Percentiles rank a stretch among this genome's conserved stretches.
phyloP scores from a whole-genome alignment of 2,113 vertebrate genomes.

The Pseudorasbora parva region DNA sequence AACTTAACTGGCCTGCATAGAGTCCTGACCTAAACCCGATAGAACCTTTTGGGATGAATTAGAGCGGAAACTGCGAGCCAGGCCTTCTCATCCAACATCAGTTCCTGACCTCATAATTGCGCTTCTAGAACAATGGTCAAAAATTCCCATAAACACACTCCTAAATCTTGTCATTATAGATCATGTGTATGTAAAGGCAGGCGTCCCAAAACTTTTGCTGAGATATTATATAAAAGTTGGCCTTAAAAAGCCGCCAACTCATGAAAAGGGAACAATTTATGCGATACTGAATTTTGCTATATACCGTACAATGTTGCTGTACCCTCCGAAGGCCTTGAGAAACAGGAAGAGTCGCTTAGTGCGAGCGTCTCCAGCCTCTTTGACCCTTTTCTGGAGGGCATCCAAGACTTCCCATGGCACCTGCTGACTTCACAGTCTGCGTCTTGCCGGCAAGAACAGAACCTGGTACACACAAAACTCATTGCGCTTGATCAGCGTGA shows the following conservation, averaged over 20 bases:
- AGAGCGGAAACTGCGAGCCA: too few relatives aligned
- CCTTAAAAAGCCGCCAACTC: background rate
- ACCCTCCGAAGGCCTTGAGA: background rate
- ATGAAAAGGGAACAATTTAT: background rate
- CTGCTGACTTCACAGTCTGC: slow-evolving; percentile 76
- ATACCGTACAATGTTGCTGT: background rate
- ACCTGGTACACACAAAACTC: slow-evolving; percentile 57
- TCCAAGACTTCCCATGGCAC: slow-evolving; percentile 72
- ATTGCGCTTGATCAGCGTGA: slow-evolving; percentile 59
- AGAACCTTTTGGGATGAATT: too few relatives aligned
- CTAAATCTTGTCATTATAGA: too few relatives aligned
- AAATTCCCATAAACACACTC: too few relatives aligned
- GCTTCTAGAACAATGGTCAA: too few relatives aligned
- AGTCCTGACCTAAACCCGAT: too few relatives aligned
- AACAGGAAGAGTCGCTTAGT: background rate
- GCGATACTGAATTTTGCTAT: background rate
- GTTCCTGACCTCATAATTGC: too few relatives aligned
- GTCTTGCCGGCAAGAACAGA: slow-evolving; percentile 36
- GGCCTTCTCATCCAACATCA: too few relatives aligned
- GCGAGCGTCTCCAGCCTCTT: slow-evolving; percentile 39
- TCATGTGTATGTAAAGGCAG: too few relatives aligned
- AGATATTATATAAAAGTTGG: too few relatives aligned
- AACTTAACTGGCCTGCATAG: too few relatives aligned
- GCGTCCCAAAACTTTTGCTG: too few relatives aligned
- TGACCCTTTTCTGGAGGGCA: slow-evolving; percentile 74